Conservation (phyloP, 2,888 invertebrate species). For the Drosophila pseudotakahashii region DNA sequence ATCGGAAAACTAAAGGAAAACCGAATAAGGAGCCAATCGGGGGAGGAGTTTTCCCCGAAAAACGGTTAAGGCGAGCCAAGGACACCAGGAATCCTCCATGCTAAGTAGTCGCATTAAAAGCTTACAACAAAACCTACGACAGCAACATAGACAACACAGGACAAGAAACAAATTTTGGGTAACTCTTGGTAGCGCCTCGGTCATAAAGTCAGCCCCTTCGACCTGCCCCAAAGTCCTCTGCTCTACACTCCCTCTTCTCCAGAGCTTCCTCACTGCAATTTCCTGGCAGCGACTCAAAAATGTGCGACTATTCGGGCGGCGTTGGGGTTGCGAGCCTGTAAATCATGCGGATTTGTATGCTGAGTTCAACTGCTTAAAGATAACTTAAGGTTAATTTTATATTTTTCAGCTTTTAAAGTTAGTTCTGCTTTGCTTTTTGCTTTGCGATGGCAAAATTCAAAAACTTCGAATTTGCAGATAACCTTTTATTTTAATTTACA, state of each 20-base stretch:
- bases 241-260: neutral
- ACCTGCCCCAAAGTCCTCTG: neutral
- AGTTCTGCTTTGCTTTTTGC: too few relatives aligned
- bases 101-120: conserved; percentile 79
- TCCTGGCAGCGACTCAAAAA: conserved; percentile 65
- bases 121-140: conserved; percentile 55
- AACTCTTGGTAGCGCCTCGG: conserved; percentile 20
- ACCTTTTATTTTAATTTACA: too few relatives aligned
- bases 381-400: neutral
- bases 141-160: conserved; percentile 29
- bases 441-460: too few relatives aligned
- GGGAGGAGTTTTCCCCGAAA: conserved; percentile 38
- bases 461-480: too few relatives aligned
- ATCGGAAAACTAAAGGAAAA: conserved; percentile 36
- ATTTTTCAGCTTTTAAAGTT: too few relatives aligned
- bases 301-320: conserved; percentile 38
- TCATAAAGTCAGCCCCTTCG: conserved; percentile 34
- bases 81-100: conserved; percentile 52
- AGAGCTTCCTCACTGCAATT: conserved; percentile 12
- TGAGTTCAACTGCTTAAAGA: neutral
- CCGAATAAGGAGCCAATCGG: conserved; percentile 57
- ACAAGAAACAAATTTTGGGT: conserved; percentile 60
- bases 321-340: conserved; percentile 35
- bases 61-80: conserved; percentile 69
- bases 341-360: conserved; percentile 50